Evolutionary conservation across 2,888 invertebrate genomes (phyloP).

Genomic region (Drosophila birchii): DNA sequence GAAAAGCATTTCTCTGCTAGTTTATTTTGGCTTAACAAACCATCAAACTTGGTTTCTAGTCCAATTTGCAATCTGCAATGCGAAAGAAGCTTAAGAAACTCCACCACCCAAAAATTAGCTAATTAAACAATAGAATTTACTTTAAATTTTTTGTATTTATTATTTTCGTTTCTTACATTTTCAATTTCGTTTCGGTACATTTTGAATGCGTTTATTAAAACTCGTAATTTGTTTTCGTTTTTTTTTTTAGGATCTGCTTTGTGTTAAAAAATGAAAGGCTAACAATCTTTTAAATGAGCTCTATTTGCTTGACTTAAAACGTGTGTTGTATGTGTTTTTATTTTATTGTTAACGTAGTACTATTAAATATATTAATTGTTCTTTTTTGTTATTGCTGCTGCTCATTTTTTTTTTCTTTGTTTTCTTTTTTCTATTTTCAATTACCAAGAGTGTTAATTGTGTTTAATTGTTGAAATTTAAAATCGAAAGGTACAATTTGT

Average conservation of each 20-base stretch:
- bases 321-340: slow-evolving; percentile 29
- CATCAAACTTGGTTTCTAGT: too few relatives aligned
- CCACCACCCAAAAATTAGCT: too few relatives aligned
- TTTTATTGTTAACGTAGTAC: slow-evolving; percentile 41
- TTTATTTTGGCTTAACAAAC: too few relatives aligned
- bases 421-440: slow-evolving; percentile 5
- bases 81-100: too few relatives aligned
- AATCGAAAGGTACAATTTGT: slow-evolving; percentile 55
- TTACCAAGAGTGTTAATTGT: slow-evolving; percentile 34
- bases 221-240: slow-evolving; percentile 30
- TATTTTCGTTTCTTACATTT: slow-evolving; percentile 39
- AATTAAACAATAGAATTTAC: background rate
- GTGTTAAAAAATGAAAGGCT: slow-evolving; percentile 39
- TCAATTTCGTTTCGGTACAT: slow-evolving; percentile 67
- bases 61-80: too few relatives aligned
- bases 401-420: background rate
- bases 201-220: slow-evolving; percentile 70
- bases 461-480: slow-evolving; percentile 38
- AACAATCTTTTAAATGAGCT: slow-evolving; percentile 49
- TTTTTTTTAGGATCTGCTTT: slow-evolving; percentile 38
- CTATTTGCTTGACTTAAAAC: slow-evolving; percentile 51
- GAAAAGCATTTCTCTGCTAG: too few relatives aligned
- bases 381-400: slow-evolving; percentile 37
- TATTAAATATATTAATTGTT: slow-evolving; percentile 36
- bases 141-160: slow-evolving; percentile 40